Percentiles rank a stretch among this genome's conserved stretches.
These are phyloP conservation scores for Idaea aversata DNA, from an alignment of 2,888 invertebrate species.

Conservation along the genomic window DNA sequence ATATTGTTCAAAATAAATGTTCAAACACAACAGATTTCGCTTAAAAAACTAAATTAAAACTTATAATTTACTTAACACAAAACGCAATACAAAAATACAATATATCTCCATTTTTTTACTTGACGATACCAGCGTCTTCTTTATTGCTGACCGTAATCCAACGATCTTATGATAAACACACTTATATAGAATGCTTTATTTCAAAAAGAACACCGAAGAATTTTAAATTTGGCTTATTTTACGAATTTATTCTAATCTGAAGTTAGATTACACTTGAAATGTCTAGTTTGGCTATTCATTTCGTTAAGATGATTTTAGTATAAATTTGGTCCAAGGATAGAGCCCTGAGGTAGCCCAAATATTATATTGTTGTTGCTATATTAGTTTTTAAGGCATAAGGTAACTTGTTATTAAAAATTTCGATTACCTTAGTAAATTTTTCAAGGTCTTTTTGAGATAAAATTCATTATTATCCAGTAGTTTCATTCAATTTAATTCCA, in stretches of 20 bases:
- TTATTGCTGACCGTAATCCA: slow-evolving; percentile 35
- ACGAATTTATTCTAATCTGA: neutral
- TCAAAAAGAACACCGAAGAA: slow-evolving; percentile 15
- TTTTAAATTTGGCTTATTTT: slow-evolving; percentile 4
- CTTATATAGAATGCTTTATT: slow-evolving; percentile 15
- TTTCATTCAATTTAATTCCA: neutral
- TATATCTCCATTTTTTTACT: slow-evolving; percentile 23
- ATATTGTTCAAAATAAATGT: neutral
- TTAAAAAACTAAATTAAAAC: slow-evolving; percentile 3
- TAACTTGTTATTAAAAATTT: neutral
- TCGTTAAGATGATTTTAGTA: neutral
- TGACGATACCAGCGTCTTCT: slow-evolving; percentile 45
- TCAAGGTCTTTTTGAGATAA: neutral
- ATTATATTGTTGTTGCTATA: neutral
- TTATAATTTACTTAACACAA: slow-evolving; percentile 21
- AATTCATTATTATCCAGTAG: neutral
- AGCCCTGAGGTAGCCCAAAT: neutral
- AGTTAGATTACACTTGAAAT: neutral
- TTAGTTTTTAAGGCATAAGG: neutral
- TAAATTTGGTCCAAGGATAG: neutral
- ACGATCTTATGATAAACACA: neutral
- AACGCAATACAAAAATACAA: slow-evolving; percentile 33
- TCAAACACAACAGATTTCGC: slow-evolving; percentile 2
- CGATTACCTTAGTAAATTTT: neutral
- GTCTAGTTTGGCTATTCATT: slow-evolving; percentile 8